Evolutionary conservation across 2,797 vertebrate species (phyloP).

Genomic region (Catostomus latipinnis): DNA sequence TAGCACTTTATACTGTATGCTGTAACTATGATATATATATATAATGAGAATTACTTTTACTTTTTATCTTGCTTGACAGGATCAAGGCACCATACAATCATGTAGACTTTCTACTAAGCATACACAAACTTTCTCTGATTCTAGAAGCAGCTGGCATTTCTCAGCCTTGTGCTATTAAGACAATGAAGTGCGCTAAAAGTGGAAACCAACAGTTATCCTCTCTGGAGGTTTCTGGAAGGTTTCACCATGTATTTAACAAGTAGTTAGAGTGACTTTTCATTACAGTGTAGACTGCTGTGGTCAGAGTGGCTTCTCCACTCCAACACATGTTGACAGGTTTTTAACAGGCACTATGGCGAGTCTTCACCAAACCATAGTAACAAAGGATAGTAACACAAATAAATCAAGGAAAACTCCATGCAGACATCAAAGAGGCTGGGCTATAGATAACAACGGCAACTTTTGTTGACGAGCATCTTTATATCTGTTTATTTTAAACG

Average conservation of each 20-base stretch:
- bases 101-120: background rate
- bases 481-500: background rate
- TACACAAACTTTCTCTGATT: slow-evolving; percentile 18
- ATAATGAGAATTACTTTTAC: too few relatives aligned
- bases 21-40: too few relatives aligned
- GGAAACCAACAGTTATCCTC: slow-evolving; percentile 78
- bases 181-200: slow-evolving; percentile 80
- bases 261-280: slow-evolving; percentile 78
- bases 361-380: slow-evolving; percentile 62
- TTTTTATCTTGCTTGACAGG: too few relatives aligned
- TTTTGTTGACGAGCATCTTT: slow-evolving; percentile 15
- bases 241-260: slow-evolving; percentile 76
- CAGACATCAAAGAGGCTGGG: slow-evolving; percentile 55
- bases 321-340: slow-evolving; percentile 57
- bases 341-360: background rate
- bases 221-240: slow-evolving; percentile 71
- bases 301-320: slow-evolving; percentile 60
- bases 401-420: slow-evolving; percentile 54
- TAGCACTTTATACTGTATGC: too few relatives aligned
- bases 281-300: slow-evolving; percentile 70
- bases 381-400: slow-evolving; percentile 69
- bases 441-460: slow-evolving; percentile 47
- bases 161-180: slow-evolving; percentile 67
- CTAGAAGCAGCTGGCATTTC: slow-evolving; percentile 62
- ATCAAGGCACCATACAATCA: too few relatives aligned